Evolutionary conservation across 2,113 vertebrate species (phyloP), one percentile per base, ranked within the genome.

Genomic region (Cochlearius cochlearius): DNA sequence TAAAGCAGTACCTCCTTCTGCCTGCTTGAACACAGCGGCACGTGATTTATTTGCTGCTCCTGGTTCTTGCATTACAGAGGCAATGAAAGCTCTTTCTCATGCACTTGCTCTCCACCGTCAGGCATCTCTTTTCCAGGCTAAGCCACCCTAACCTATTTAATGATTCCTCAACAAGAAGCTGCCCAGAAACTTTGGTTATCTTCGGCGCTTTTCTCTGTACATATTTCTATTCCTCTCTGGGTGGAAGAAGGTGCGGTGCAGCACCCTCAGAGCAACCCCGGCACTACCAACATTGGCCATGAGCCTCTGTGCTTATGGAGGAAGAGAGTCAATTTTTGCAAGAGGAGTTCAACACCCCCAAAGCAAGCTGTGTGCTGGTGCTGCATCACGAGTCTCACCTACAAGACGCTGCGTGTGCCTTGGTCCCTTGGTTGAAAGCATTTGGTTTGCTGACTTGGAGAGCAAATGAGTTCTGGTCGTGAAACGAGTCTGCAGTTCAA

Each of bases 211-310:
- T 94, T 16, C 76, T 73, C n/a, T 38, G 7, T 43, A 8, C 17
- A 3, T 26, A 55, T 41, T 62, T 53, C n/a, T 36, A 0, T 38
- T 66, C 45, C 43, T 58, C 30, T 20, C 3, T 29, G 17, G 1
- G 15, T 10, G 17, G 36, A 58, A 26, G 25, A 38, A 80, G 9
- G 32, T 7, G 17, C n/a, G 26, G 36, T 43, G 41, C 39, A 56
- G 47, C 66, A 27, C 5, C 16, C 13, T 38, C 62, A 29, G 67
- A 58, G 8, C 71, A 79, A 7, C 7, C 2, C 41, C 0, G 1
- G 15, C 1, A 0, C 11, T 30, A 16, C 22, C 21, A 23, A 4
- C 5, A 5, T 2, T 0, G 1, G 3, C 22, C 1, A 0, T 2
- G 27, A 29, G 19, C 9, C 36, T 29, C 26, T 34, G 26, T 4